phyloP scores from a whole-genome alignment of 2,888 invertebrate species.

The Caenorhabditis sinica region DNA sequence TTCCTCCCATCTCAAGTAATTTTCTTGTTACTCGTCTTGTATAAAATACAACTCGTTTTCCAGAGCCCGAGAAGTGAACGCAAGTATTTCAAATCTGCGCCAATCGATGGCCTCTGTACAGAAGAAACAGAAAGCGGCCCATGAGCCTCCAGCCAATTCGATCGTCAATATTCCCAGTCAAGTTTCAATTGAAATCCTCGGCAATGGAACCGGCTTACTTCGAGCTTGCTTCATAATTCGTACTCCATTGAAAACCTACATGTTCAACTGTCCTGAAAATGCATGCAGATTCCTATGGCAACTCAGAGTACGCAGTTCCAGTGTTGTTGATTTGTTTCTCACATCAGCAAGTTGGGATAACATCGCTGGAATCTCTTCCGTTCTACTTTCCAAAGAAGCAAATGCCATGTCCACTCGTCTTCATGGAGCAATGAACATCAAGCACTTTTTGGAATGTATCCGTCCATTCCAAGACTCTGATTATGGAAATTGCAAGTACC shows the following conservation, averaged over 20 bases:
- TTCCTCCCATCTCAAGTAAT: slow-evolving; percentile 66
- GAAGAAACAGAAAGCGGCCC: slow-evolving; percentile 68
- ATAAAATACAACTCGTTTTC: no score
- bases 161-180: slow-evolving; percentile 72
- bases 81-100: slow-evolving; percentile 67
- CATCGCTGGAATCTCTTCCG: slow-evolving; percentile 80
- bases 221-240: slow-evolving; percentile 77
- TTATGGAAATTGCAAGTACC: slow-evolving; percentile 76
- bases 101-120: slow-evolving; percentile 73
- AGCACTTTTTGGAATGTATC: slow-evolving; percentile 78
- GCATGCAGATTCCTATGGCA: slow-evolving; percentile 75
- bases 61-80: slow-evolving; percentile 71
- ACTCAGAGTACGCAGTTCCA: slow-evolving; percentile 72
- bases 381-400: slow-evolving; percentile 78
- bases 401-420: slow-evolving; percentile 73
- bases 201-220: slow-evolving; percentile 81
- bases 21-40: neutral
- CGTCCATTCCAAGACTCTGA: slow-evolving; percentile 82
- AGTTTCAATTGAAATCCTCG: slow-evolving; percentile 76
- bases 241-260: slow-evolving; percentile 78
- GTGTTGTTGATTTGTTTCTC: slow-evolving; percentile 79
- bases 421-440: slow-evolving; percentile 80
- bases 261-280: slow-evolving; percentile 82
- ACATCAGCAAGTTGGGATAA: slow-evolving; percentile 80
- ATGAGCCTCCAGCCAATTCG: slow-evolving; percentile 64